Evolutionary conservation across 2,888 invertebrate genomes (phyloP), one percentile per base, ranked within the genome.

Genomic region (Argyresthia albistria): DNA sequence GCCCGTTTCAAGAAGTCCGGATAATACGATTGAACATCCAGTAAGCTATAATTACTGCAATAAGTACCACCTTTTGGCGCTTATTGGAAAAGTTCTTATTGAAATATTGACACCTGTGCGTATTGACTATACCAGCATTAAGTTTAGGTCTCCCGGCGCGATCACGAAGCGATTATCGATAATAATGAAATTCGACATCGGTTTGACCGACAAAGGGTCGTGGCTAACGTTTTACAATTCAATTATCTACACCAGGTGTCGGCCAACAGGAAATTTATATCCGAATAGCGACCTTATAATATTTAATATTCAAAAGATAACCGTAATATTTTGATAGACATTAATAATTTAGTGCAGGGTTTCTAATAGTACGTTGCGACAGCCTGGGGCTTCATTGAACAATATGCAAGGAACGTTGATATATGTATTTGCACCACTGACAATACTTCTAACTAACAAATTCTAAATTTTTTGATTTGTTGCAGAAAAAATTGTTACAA

Each of bases 211-310:
- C 76, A 76, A 79, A 80, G 78, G 81, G 74, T 74, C 78, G 75
- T 73, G 75, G 73, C 73, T 74, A 77, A 77, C 78, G 82, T 80
- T 82, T 81, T 80, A 84, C 84, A 84, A 83, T 84, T 84, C 83
- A 84, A 84, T 84, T 84, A 83, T 76, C 61, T 66, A 62, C 69
- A 74, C 77, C 84, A 83, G 84, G 83, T 84, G 84, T 73, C 68
- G 75, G 70, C 72, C 67, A 64, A 62, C 67, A 70, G 70, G 71
- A 69, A 76, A 79, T 69, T 73, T 70, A 73, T 66, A 71, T 71
- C 66, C 66, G 64, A 36, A 52, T 35, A 16, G 60, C 59, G 67
- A 69, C 68, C 67, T 66, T 76, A 73, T 73, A 73, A 72, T 76
- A 78, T 79, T 80, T 69, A 77, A 66, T 59, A 70, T 14, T 25